Percentiles rank a stretch among this genome's conserved stretches.
Evolutionary conservation across 2,113 vertebrate genomes (phyloP).

Genomic region (Chlamydotis undulata): DNA sequence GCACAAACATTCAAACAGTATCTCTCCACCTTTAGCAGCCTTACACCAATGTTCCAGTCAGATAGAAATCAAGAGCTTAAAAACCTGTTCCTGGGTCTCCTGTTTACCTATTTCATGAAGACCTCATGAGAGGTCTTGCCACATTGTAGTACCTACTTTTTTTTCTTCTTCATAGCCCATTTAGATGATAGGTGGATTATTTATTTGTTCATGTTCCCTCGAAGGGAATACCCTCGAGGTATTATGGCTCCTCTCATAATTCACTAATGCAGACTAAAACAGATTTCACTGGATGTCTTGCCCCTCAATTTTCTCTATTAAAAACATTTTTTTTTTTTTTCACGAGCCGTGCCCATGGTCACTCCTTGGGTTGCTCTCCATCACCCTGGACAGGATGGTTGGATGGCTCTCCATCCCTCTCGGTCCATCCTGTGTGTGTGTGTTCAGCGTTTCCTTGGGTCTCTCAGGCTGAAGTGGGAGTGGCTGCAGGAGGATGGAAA

Average conservation of each 20-base stretch:
- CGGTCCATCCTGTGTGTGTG: fast-evolving
- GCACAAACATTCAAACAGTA: neutral
- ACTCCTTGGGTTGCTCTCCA: neutral
- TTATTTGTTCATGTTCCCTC: neutral
- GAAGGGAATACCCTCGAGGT: neutral
- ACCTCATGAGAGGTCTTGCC: neutral
- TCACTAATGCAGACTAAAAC: fast-evolving
- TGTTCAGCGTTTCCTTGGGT: neutral
- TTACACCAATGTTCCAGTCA: neutral
- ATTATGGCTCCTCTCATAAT: neutral
- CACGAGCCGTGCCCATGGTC: neutral
- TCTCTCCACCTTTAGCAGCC: neutral
- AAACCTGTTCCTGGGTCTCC: neutral
- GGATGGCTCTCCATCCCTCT: neutral
- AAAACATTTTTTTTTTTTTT: neutral
- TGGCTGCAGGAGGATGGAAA: neutral
- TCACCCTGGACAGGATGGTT: fast-evolving
- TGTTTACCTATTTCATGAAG: neutral
- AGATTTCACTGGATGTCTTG: neutral
- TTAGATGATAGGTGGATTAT: neutral
- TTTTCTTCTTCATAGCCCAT: neutral
- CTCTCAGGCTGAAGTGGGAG: neutral
- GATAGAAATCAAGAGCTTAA: neutral
- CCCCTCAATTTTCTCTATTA: neutral
- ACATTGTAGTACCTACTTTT: neutral